Evolutionary conservation across 1,140 invertebrate species (phyloP).

Genomic region (Sweltsa coloradensis): DNA sequence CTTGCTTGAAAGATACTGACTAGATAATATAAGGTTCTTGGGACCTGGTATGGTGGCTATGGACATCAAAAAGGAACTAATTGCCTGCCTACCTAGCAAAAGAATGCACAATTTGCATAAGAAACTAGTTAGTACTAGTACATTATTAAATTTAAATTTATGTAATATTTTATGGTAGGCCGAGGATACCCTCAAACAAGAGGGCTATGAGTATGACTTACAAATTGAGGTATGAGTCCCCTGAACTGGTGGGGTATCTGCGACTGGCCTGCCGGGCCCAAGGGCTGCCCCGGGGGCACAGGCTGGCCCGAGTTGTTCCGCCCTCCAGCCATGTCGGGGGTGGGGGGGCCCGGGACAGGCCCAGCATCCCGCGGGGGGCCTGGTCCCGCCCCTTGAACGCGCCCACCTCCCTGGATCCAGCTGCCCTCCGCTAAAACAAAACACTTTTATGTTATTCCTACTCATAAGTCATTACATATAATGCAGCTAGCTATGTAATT

Average conservation of each 20-base stretch:
- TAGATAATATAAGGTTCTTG: no score
- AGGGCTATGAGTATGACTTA: constrained; percentile 32
- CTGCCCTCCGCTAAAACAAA: constrained; percentile 52
- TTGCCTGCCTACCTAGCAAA: no score
- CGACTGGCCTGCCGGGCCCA: constrained; percentile 49
- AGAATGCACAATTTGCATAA: no score
- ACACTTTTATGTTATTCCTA: background rate
- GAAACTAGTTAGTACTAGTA: no score
- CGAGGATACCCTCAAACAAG: no score
- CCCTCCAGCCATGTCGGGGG: constrained; percentile 34
- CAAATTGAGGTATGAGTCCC: constrained; percentile 63
- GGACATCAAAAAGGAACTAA: no score
- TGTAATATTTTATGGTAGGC: no score
- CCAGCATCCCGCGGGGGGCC: constrained; percentile 28
- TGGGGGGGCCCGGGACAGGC: constrained; percentile 40
- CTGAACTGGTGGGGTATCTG: constrained; percentile 26
- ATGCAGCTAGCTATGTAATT: no score
- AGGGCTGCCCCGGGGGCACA: constrained; percentile 29
- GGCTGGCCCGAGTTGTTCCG: constrained; percentile 37
- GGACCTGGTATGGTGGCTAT: no score
- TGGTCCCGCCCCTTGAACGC: constrained; percentile 27
- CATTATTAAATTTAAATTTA: no score
- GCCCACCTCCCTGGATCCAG: constrained; percentile 62
- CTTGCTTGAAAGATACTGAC: no score
- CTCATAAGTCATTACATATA: constrained; percentile 1